Percentiles rank a stretch among this genome's conserved stretches.
These are phyloP conservation scores for Eulemur rubriventer DNA, from an alignment of 2,797 vertebrate genomes.

Conservation along the genomic window DNA sequence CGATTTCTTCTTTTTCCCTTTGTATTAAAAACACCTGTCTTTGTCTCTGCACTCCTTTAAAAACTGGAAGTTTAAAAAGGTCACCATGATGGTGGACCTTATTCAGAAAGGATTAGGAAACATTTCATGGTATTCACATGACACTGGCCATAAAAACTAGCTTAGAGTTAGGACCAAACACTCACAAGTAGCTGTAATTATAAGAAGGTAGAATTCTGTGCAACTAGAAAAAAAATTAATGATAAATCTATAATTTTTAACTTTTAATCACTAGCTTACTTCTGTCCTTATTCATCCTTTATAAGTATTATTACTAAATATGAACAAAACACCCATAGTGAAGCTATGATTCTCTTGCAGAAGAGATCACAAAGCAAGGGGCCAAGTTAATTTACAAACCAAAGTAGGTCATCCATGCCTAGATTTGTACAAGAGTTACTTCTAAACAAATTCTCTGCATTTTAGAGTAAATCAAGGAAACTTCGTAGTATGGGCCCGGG, in stretches of 20 bases:
- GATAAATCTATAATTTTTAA: neutral
- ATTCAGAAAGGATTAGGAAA: neutral
- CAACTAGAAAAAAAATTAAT: neutral
- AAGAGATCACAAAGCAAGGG: neutral
- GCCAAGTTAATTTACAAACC: neutral
- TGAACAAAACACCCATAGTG: neutral
- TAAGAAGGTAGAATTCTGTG: neutral
- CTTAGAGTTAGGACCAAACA: neutral
- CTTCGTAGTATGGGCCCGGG: neutral
- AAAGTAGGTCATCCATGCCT: neutral
- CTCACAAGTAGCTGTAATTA: neutral
- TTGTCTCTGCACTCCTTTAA: neutral
- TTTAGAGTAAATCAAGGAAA: neutral
- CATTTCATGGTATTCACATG: neutral
- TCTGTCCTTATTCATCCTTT: neutral
- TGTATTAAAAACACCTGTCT: neutral
- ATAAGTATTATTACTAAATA: neutral
- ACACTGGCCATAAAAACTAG: neutral
- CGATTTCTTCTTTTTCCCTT: neutral
- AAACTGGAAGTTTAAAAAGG: neutral
- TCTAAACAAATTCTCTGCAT: neutral
- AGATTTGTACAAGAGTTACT: neutral
- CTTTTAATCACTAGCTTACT: constrained; percentile 22
- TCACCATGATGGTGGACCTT: neutral
- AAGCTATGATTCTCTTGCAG: neutral